Conservation (phyloP, 2,888 invertebrate species). For the Aricia artaxerxes region DNA sequence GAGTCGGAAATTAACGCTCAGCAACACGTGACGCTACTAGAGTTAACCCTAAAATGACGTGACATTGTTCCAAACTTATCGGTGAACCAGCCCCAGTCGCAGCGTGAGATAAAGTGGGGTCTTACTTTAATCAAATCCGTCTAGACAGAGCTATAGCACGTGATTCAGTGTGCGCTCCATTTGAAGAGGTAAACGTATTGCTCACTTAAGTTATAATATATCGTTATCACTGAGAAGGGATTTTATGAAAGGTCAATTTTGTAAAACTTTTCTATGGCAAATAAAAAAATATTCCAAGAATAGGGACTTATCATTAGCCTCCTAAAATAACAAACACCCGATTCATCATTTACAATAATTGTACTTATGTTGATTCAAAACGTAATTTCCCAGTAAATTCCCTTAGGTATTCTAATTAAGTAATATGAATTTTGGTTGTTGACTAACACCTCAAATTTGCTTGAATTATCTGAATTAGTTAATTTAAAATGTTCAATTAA, state of each 20-base stretch:
- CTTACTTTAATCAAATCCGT: slow-evolving; percentile 19
- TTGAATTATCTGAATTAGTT: background rate
- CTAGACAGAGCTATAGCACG: slow-evolving; percentile 2
- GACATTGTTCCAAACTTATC: background rate
- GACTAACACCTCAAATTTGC: slow-evolving; percentile 24
- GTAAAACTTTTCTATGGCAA: no score
- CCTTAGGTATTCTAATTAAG: slow-evolving; percentile 15
- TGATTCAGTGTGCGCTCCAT: background rate
- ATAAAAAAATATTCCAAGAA: no score
- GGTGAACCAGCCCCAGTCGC: background rate
- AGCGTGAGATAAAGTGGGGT: slow-evolving; percentile 3
- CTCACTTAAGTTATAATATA: no score
- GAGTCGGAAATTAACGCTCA: slow-evolving; percentile 6
- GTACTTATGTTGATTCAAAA: background rate
- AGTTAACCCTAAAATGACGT: slow-evolving; percentile 9
- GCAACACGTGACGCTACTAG: slow-evolving; percentile 2
- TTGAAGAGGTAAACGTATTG: background rate
- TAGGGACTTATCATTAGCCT: no score
- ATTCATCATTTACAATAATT: background rate
- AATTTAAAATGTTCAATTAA: background rate
- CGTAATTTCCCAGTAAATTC: background rate
- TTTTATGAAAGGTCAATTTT: no score
- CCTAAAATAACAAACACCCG: background rate
- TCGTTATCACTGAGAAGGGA: no score
- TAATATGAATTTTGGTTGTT: background rate